phyloP scores from a whole-genome alignment of 92 coral and sea anemone species.

The Scolanthus callimorphus region DNA sequence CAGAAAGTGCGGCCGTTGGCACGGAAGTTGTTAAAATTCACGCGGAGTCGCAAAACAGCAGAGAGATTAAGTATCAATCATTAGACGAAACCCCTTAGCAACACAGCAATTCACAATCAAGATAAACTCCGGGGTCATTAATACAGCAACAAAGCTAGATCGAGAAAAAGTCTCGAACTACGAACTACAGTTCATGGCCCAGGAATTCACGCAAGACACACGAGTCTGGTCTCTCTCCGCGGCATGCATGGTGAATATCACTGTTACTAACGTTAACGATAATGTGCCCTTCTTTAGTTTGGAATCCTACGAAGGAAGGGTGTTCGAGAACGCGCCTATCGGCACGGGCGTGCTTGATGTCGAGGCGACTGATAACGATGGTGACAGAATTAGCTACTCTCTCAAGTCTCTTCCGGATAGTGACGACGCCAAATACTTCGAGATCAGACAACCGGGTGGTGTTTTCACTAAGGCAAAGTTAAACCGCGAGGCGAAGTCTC shows the following conservation, averaged over 20 bases:
- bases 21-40: slow-evolving; percentile 16
- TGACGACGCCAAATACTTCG: slow-evolving; percentile 32
- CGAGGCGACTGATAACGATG: slow-evolving; percentile 66
- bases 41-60: slow-evolving; percentile 34
- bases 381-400: slow-evolving; percentile 32
- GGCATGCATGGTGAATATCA: slow-evolving; percentile 58
- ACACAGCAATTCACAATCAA: slow-evolving; percentile 31
- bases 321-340: slow-evolving; percentile 61
- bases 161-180: slow-evolving; percentile 25
- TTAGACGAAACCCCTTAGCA: slow-evolving; percentile 22
- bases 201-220: slow-evolving; percentile 26
- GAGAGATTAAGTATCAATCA: slow-evolving; percentile 15
- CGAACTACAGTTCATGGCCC: slow-evolving; percentile 64
- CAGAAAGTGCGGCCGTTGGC: slow-evolving; percentile 42
- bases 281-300: slow-evolving; percentile 67
- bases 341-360: slow-evolving; percentile 56
- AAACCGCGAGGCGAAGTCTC: slow-evolving; percentile 46
- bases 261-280: slow-evolving; percentile 72
- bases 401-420: slow-evolving; percentile 4
- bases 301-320: slow-evolving; percentile 45
- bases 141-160: slow-evolving; percentile 36
- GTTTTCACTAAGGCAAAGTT: slow-evolving; percentile 48
- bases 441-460: slow-evolving; percentile 44
- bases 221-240: slow-evolving; percentile 37
- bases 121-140: slow-evolving; percentile 39